These are phyloP conservation scores for Ptilodon capucinus DNA, from an alignment of 2,888 invertebrate species.

Conservation along the genomic window DNA sequence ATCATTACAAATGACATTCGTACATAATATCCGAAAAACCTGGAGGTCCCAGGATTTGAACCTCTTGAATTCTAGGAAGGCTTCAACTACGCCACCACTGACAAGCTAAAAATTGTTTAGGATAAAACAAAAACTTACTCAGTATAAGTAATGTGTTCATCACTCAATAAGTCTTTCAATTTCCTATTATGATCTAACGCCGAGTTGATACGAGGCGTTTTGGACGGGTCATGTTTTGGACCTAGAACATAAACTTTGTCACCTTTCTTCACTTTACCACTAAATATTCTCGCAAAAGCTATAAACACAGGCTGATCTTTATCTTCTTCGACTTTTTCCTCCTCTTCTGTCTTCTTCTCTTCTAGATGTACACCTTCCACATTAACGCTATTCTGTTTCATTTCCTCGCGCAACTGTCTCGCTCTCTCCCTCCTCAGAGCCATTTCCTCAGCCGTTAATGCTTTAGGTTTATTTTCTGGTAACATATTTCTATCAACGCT, in stretches of 20 bases:
- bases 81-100: too few species aligned
- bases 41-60: too few species aligned
- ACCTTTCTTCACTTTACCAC: conserved; percentile 90
- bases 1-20: too few species aligned
- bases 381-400: conserved; percentile 55
- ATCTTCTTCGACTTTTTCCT: conserved; percentile 47
- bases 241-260: conserved; percentile 91
- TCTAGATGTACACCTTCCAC: conserved; percentile 32
- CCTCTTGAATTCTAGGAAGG: too few species aligned
- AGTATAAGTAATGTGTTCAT: conserved; percentile 85
- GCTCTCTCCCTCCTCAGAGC: conserved; percentile 86
- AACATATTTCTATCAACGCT: conserved; percentile 88
- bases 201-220: conserved; percentile 69
- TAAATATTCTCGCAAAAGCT: conserved; percentile 96
- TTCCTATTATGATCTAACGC: conserved; percentile 72
- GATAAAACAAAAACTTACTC: conserved; percentile 63
- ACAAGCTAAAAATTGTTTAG: background rate
- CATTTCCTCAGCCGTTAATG: conserved; percentile 89
- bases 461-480: conserved; percentile 91
- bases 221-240: conserved; percentile 93
- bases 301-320: conserved; percentile 87
- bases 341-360: conserved; percentile 43
- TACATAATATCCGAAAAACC: too few species aligned
- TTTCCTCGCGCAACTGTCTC: conserved; percentile 85
- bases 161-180: conserved; percentile 83